These are phyloP conservation scores for Sisor rabdophorus DNA, from an alignment of 2,113 vertebrate species.

Conservation along the genomic window DNA sequence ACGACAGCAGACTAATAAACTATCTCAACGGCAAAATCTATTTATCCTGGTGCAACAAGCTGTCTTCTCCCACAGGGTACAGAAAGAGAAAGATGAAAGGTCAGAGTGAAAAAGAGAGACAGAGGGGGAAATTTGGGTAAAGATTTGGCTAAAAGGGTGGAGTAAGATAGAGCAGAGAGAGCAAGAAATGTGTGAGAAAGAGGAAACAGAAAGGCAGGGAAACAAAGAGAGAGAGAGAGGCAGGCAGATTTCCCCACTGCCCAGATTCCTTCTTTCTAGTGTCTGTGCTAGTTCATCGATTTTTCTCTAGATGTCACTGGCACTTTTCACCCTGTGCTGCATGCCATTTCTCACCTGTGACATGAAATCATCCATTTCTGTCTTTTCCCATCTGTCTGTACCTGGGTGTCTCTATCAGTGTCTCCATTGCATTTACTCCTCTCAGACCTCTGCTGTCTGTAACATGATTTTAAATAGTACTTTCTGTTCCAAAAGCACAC, in stretches of 20 bases:
- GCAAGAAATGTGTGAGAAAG: too few relatives aligned
- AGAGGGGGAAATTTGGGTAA: neutral
- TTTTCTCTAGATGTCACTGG: slow-evolving; percentile 26
- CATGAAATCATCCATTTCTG: slow-evolving; percentile 14
- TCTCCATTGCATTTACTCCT: slow-evolving; percentile 7
- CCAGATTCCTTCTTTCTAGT: neutral
- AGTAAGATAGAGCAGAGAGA: slow-evolving; percentile 1
- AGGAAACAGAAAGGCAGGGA: neutral
- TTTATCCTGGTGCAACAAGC: slow-evolving; percentile 48
- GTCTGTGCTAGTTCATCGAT: slow-evolving; percentile 8
- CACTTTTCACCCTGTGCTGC: neutral
- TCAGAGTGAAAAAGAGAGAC: neutral
- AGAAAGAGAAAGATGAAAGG: slow-evolving; percentile 6
- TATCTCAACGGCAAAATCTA: slow-evolving; percentile 46
- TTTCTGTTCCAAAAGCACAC: neutral
- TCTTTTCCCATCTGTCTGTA: neutral
- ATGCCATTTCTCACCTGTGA: slow-evolving; percentile 10
- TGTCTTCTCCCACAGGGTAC: slow-evolving; percentile 28
- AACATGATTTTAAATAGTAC: slow-evolving; percentile 15
- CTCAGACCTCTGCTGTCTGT: slow-evolving; percentile 3
- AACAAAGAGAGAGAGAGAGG: neutral
- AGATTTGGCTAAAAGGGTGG: neutral
- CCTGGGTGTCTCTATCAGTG: slow-evolving; percentile 17
- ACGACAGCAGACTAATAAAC: slow-evolving; percentile 37
- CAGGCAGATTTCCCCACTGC: neutral